A percentile compares a stretch with the other conserved stretches of the same genome.
phyloP scores from a whole-genome alignment of 2,797 vertebrate genomes.

The Siniperca scherzeri region DNA sequence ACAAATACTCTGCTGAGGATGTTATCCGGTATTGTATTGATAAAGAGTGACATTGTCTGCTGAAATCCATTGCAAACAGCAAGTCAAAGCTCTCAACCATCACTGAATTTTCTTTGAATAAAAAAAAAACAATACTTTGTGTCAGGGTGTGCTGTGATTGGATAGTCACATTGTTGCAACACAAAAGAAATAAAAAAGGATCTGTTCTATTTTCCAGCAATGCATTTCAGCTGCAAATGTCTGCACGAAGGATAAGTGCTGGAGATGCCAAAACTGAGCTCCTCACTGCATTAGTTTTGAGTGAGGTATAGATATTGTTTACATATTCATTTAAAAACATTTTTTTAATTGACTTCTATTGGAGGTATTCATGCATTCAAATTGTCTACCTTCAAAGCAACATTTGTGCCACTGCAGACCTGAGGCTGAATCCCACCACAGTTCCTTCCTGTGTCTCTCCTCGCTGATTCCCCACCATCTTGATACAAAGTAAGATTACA shows the following conservation, averaged over 20 bases:
- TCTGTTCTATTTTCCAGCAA: not conserved
- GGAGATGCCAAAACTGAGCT: not conserved
- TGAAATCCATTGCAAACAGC: slow-evolving; percentile 38
- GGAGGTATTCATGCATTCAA: not conserved
- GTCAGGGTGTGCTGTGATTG: slow-evolving; percentile 2
- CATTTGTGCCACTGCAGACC: slow-evolving; percentile 2
- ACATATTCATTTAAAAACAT: not conserved
- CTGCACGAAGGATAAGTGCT: not conserved
- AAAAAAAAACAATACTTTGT: slow-evolving; percentile 11
- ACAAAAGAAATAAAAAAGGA: not conserved
- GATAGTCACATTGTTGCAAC: not conserved
- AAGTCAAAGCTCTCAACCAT: slow-evolving; percentile 28
- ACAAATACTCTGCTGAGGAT: slow-evolving; percentile 18
- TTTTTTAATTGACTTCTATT: not conserved
- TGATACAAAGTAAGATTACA: slow-evolving; percentile 2
- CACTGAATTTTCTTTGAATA: slow-evolving; percentile 24
- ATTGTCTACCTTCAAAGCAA: not conserved
- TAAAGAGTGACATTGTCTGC: slow-evolving; percentile 31
- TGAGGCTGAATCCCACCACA: slow-evolving; percentile 1
- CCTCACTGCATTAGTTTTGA: not conserved
- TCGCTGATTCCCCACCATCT: slow-evolving; percentile 41
- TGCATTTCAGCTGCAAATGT: not conserved
- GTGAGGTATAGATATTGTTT: not conserved
- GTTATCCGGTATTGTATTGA: slow-evolving; percentile 11
- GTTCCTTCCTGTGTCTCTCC: slow-evolving; percentile 3